Conservation (phyloP, 1,140 invertebrate genomes). For the Drosophila albomicans region DNA sequence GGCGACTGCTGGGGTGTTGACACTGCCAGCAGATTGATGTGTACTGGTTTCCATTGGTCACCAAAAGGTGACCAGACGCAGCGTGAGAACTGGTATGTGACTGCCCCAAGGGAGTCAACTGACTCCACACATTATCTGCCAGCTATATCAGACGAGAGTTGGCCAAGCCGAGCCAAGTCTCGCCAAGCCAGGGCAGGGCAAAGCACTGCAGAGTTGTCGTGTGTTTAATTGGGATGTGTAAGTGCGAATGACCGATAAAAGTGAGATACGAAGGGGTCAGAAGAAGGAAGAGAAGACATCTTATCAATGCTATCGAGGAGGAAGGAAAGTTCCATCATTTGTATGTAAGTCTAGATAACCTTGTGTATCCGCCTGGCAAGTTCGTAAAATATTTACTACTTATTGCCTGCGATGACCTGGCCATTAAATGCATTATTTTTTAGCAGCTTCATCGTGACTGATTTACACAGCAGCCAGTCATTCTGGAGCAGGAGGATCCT, state of each 20-base stretch:
- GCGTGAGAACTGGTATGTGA: constrained; percentile 72
- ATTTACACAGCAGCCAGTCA: constrained; percentile 47
- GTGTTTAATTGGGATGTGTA: constrained; percentile 25
- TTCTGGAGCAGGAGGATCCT: constrained; percentile 35
- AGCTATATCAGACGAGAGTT: constrained; percentile 31
- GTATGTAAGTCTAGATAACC: not conserved
- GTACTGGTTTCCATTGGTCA: constrained; percentile 63
- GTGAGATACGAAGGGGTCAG: constrained; percentile 6
- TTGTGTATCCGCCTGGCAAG: not conserved
- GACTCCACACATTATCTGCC: constrained; percentile 27
- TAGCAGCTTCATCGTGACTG: constrained; percentile 42
- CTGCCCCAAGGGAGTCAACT: constrained; percentile 61
- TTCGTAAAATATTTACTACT: constrained; percentile 20
- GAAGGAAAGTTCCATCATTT: not conserved
- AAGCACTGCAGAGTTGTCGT: not conserved
- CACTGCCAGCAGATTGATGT: constrained; percentile 74
- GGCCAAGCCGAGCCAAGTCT: no score
- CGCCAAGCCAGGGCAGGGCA: constrained; percentile 6
- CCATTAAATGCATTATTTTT: constrained; percentile 43
- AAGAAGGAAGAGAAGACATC: not conserved
- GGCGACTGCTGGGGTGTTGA: constrained; percentile 54
- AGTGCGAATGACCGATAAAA: constrained; percentile 1
- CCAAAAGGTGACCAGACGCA: constrained; percentile 65
- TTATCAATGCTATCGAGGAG: no score
- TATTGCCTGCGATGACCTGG: constrained; percentile 14